Percentiles rank a stretch among this genome's conserved stretches.
phyloP scores from a whole-genome alignment of 2,797 vertebrate genomes.

The Sarcoramphus papa region DNA sequence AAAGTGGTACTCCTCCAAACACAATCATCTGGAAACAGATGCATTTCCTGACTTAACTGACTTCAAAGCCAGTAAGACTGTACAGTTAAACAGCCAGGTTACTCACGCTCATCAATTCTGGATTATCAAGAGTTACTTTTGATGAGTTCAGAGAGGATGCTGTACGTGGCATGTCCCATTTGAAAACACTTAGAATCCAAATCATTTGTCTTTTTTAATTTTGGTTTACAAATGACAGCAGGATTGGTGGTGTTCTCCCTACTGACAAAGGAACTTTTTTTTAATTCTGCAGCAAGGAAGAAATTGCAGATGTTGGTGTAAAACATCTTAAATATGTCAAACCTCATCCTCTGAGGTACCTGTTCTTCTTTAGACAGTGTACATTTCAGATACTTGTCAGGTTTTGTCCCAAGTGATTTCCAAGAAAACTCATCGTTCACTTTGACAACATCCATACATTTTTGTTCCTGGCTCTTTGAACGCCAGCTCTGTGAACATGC shows the following conservation, averaged over 20 bases:
- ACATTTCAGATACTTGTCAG: not conserved
- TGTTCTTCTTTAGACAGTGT: not conserved
- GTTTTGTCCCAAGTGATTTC: not conserved
- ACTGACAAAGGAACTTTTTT: not conserved
- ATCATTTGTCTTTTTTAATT: not conserved
- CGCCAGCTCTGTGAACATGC: not conserved
- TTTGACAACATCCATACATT: not conserved
- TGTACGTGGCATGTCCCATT: not conserved
- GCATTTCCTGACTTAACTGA: not conserved
- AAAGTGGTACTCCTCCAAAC: not conserved
- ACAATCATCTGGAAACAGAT: not conserved
- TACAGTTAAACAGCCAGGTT: not conserved
- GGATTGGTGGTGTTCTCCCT: not conserved
- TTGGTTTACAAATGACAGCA: not conserved
- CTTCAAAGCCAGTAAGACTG: not conserved
- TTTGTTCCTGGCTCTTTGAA: not conserved
- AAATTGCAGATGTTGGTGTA: not conserved
- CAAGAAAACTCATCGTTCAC: not conserved
- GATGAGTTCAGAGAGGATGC: not conserved
- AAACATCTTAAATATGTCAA: not conserved
- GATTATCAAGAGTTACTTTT: not conserved
- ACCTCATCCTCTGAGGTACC: not conserved
- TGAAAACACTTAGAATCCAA: not conserved
- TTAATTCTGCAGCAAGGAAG: not conserved
- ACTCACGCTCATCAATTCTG: not conserved